Evolutionary conservation across 2,888 invertebrate species (phyloP), one percentile per base, ranked within the genome.

Genomic region (Andricus curvator): DNA sequence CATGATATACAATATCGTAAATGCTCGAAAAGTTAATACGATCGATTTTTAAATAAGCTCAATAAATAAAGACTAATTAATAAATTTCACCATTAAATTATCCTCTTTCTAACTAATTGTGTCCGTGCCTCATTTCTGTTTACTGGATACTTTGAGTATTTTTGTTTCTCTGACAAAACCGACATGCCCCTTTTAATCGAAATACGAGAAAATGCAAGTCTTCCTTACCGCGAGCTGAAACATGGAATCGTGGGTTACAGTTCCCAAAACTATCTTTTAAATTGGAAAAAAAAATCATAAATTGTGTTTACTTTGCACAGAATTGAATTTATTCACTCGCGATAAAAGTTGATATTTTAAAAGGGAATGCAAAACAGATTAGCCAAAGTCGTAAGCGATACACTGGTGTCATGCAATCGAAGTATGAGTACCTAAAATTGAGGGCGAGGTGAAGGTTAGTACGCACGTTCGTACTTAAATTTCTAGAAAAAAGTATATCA

Each of bases 1-100:
- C 74, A 56, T 74, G 74, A 74, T 74, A 74, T 74, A 74, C 51
- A 74, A 51, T 74, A 74, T 74, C 74, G 56, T 74, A 74, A 74
- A 74, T 74, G 74, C 74, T 74, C 74, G 56, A 74, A 74, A 74
- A 60, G 33, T 74, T 74, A 74, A 74, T 74, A 74, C 56, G 37
- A 74, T 56, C 56, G 56, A 74, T 51, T 74, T 74, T 74, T 74
- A 60, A 74, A 74, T 74, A 74, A 74, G 37, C 51, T 74, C 56
- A 74, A 74, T 74, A 74, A 74, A 74, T 74, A 74, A 74, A 56
- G n/a, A 74, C 56, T 74, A 74, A 74, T 74, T 37, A 51, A 51
- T 70, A 37, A 74, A 74, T 74, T 74, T 74, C 74, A 74, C 37
- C 56, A 56, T 56, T n/a, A 60, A 51, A 74, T 74, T 33, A 74